Percentiles rank a stretch among this genome's conserved stretches.
Conservation (phyloP, 2,888 invertebrate genomes). For the Camponotus fellah region DNA sequence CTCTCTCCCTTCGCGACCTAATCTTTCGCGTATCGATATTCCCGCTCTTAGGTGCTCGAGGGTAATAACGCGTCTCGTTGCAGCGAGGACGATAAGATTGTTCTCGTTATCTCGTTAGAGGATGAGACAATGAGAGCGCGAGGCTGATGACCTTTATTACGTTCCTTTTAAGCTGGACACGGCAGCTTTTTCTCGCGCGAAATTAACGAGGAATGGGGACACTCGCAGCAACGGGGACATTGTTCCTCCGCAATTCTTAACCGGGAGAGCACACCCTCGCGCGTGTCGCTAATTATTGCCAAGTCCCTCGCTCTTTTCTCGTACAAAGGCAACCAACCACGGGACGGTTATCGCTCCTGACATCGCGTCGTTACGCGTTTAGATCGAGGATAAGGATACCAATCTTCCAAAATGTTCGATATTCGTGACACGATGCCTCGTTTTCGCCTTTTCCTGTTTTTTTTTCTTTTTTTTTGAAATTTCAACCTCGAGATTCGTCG, state of each 20-base stretch:
- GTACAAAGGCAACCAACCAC: background rate
- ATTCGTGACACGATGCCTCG: too few species aligned
- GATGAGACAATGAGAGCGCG: constrained; percentile 42
- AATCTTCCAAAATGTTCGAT: background rate
- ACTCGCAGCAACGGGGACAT: constrained; percentile 58
- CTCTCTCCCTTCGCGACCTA: background rate
- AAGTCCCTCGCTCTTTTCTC: constrained; percentile 56
- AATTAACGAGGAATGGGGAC: constrained; percentile 67
- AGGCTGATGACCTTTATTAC: constrained; percentile 55
- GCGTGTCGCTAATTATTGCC: constrained; percentile 68
- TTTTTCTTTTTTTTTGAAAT: too few species aligned
- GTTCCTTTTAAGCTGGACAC: constrained; percentile 66
- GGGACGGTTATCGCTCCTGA: background rate
- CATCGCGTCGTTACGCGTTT: background rate
- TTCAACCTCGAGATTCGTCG: too few species aligned
- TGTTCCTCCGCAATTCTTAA: constrained; percentile 62
- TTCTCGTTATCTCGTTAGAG: constrained; percentile 68
- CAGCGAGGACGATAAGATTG: constrained; percentile 52
- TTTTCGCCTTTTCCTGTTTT: too few species aligned
- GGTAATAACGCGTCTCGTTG: background rate
- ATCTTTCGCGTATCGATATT: background rate
- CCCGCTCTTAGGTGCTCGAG: background rate
- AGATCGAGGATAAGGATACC: background rate
- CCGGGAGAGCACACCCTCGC: constrained; percentile 48
- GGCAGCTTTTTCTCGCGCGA: constrained; percentile 55